These are phyloP conservation scores for Drosophila murphyi DNA, from an alignment of 1,140 invertebrate species.

Conservation along the genomic window DNA sequence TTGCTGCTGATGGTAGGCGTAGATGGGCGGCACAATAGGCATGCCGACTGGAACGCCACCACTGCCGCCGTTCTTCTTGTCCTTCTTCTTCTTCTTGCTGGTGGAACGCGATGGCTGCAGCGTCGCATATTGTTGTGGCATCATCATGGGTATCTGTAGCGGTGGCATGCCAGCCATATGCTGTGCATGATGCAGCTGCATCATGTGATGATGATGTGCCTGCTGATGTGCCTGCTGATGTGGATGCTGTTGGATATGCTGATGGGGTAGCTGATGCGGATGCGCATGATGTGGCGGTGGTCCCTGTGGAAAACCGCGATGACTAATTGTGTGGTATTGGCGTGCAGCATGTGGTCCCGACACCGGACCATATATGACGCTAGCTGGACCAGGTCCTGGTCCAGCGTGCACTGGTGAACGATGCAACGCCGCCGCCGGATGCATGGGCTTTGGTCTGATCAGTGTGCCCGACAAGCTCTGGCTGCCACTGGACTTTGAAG, in stretches of 20 bases:
- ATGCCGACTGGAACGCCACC: conserved; percentile 82
- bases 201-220: conserved; percentile 55
- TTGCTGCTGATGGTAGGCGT: conserved; percentile 73
- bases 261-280: conserved; percentile 35
- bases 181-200: conserved; percentile 66
- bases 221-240: conserved; percentile 48
- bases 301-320: conserved; percentile 67
- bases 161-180: conserved; percentile 62
- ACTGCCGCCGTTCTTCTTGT: conserved; percentile 85
- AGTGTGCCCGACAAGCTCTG: conserved; percentile 83
- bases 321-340: conserved; percentile 83
- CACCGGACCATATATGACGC: conserved; percentile 71
- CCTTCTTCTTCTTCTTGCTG: conserved; percentile 88
- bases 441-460: conserved; percentile 82
- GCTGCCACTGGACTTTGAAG: conserved; percentile 75
- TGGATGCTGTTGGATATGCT: conserved; percentile 1
- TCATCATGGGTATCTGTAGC: conserved; percentile 74
- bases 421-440: conserved; percentile 70
- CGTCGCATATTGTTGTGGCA: conserved; percentile 82
- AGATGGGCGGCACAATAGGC: conserved; percentile 81
- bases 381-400: conserved; percentile 45
- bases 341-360: conserved; percentile 58
- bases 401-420: conserved; percentile 54
- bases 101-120: conserved; percentile 77
- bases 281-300: conserved; percentile 48